Base-by-base conservation (phyloP, 2,888 invertebrate genomes). In the Agonopterix heracliana region DNA sequence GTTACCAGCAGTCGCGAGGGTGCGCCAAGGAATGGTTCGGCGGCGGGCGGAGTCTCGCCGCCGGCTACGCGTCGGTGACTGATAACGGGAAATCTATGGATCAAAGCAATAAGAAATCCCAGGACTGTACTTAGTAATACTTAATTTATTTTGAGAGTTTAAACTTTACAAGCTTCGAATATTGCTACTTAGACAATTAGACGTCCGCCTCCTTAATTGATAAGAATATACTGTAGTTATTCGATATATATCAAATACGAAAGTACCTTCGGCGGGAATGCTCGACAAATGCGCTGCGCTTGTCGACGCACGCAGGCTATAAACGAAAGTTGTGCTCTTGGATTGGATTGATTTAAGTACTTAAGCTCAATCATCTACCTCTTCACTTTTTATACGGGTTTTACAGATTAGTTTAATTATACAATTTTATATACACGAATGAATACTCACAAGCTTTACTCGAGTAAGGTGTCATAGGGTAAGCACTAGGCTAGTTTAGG, bases 321-420 rank as follows among this genome's bases (percentile, higher is more conserved):
- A 66, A 62, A 72, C 71, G 71, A 70, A 69, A 61, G 66, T 63
- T 71, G 74, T 75, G 78, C 76, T 78, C 76, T 76, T 78, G 10
- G 26, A 26, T 74, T 79, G 74, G 74, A 78, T 82, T 80, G 76
- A 81, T 83, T 83, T 82, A 81, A 81, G 84, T 85, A 86, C 87
- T 86, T 84, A 87, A 86, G 85, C 86, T 86, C 83, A 86, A 86
- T 81, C 78, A 84, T 77, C 82, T 87, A 88, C 87, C 87, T 87
- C 87, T 87, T 86, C 85, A 85, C 81, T 84, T 87, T 85, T 87
- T 87, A 86, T 87, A 87, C 87, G 88, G 88, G 87, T 88, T 87
- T 79, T 87, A 86, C 85, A 87, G 81, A 86, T 83, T 87, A 87
- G 87, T 87, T 86, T 86, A 88, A 88, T 87, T 87, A 87, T 88